A percentile compares a stretch with the other conserved stretches of the same genome.
Evolutionary conservation across 2,113 vertebrate genomes (phyloP).

Genomic region (Jacana jacana): DNA sequence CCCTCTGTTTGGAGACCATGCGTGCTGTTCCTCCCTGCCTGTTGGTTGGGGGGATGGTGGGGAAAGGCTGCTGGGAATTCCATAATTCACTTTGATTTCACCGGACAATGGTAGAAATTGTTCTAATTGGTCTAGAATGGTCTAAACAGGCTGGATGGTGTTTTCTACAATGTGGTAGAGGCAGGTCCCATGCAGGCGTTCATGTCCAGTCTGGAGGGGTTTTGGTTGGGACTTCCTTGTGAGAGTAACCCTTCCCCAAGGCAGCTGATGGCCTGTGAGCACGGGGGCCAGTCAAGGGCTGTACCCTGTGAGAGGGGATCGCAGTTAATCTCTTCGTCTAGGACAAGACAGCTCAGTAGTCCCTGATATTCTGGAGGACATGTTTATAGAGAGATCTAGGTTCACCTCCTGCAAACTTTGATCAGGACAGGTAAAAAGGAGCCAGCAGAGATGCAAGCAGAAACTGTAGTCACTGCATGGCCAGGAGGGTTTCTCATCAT

Average conservation of each 20-base stretch:
- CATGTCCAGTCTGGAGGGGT: background rate
- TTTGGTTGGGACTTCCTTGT: background rate
- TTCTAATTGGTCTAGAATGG: too few species aligned
- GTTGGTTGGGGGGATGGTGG: accelerated
- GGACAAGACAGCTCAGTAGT: background rate
- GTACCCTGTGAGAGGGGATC: accelerated
- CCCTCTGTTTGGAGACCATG: background rate
- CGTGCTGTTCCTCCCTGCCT: background rate
- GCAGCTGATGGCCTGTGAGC: background rate
- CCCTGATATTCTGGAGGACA: background rate
- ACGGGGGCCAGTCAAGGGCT: accelerated
- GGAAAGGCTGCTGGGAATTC: background rate
- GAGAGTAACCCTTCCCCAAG: background rate
- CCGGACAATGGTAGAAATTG: too few species aligned
- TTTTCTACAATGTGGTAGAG: background rate
- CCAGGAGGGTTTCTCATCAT: background rate
- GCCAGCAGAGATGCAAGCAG: background rate
- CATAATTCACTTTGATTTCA: background rate
- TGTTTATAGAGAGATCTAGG: background rate
- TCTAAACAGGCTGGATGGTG: accelerated
- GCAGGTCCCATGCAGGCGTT: accelerated
- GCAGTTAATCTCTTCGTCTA: background rate
- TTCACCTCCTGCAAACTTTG: background rate
- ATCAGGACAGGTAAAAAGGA: background rate
- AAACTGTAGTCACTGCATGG: background rate